Evolutionary conservation across 2,113 vertebrate genomes (phyloP).

Genomic region (Cairina moschata): DNA sequence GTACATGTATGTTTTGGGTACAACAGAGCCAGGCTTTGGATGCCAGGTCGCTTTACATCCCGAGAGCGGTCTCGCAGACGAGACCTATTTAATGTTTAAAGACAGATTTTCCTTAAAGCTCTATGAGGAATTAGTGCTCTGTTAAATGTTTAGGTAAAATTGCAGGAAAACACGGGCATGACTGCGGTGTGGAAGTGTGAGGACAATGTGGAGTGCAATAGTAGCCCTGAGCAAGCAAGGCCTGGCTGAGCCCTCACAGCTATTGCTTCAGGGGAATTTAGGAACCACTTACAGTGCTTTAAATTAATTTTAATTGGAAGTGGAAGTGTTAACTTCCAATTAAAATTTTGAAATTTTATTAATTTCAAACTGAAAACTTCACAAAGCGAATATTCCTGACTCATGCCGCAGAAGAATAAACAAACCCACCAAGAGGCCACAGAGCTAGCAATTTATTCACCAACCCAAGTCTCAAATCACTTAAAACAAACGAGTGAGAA

Average conservation of each 20-base stretch:
- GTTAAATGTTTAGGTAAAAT: conserved; percentile 61
- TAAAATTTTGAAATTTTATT: background rate
- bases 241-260: background rate
- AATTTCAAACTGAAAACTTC: background rate
- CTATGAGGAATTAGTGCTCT: conserved; percentile 44
- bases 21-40: conserved; percentile 19
- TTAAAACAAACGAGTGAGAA: background rate
- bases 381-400: conserved; percentile 37
- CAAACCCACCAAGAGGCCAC: background rate
- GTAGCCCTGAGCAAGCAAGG: conserved; percentile 35
- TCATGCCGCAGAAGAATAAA: conserved; percentile 6
- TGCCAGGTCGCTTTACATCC: conserved; percentile 35
- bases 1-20: background rate
- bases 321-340: background rate
- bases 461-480: background rate
- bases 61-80: conserved; percentile 28
- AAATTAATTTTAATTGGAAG: too few species aligned
- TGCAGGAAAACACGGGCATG: background rate
- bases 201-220: background rate
- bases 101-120: conserved; percentile 37
- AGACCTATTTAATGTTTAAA: conserved; percentile 2
- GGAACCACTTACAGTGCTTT: background rate
- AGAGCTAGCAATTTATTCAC: background rate
- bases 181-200: background rate
- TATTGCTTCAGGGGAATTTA: conserved; percentile 25